These are phyloP conservation scores for Meloe dianella DNA, from an alignment of 2,888 invertebrate genomes.

Conservation along the genomic window DNA sequence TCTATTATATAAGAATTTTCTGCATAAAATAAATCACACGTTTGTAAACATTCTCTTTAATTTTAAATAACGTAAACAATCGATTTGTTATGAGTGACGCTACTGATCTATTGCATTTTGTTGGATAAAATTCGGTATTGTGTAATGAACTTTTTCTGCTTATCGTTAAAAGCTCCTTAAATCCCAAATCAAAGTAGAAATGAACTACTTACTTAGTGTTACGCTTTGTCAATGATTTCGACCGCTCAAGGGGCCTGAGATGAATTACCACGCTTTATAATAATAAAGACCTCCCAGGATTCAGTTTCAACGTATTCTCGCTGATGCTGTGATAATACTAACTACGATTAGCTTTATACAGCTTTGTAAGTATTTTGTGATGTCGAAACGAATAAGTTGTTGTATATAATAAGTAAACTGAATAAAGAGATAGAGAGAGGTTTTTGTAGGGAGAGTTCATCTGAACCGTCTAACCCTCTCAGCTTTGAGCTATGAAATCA, in stretches of 20 bases:
- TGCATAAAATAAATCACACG: no score
- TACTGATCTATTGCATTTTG: no score
- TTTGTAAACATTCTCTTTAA: no score
- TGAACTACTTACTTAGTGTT: not conserved
- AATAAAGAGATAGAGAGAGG: no score
- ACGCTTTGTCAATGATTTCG: not conserved
- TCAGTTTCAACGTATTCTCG: not conserved
- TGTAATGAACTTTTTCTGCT: no score
- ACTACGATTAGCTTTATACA: constrained; percentile 30
- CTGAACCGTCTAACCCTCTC: constrained; percentile 30
- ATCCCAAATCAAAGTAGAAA: no score
- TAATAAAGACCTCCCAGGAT: not conserved
- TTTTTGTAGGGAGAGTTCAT: constrained; percentile 35
- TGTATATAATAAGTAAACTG: not conserved
- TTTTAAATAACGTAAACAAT: no score
- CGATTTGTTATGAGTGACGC: no score
- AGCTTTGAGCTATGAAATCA: constrained; percentile 55
- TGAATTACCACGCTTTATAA: not conserved
- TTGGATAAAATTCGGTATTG: no score
- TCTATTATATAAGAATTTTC: no score
- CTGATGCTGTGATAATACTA: constrained; percentile 25
- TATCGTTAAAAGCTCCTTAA: no score
- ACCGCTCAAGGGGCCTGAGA: not conserved
- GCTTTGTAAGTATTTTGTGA: not conserved
- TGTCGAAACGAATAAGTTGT: constrained; percentile 41